Base-by-base conservation (phyloP, 2,113 vertebrate species). In the Brachypteracias leptosomus region DNA sequence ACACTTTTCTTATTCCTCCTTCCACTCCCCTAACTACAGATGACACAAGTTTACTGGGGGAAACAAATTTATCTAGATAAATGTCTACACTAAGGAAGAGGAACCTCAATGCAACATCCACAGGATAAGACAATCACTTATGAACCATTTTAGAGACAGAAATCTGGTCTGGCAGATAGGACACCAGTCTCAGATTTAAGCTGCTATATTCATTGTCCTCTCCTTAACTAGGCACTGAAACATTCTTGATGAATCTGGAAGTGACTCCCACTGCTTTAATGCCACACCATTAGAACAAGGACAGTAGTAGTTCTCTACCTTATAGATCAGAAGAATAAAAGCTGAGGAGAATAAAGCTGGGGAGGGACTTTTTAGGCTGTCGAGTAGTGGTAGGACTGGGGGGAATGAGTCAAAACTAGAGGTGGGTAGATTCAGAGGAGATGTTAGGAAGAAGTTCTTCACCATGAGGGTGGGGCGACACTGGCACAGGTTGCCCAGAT, bases 221-320 rank as follows among this genome's bases (percentile, higher is more conserved):
- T n/a, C 54, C 31, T 68, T 47, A 35, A 63, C 25, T n/a, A 67
- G 42, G 8, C 35, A 52, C 7, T 9, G 9, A 74, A 72, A 82
- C 49, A 49, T 40, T 89, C 15, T 72, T 52, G 8, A 29, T 46
- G 16, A 71, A 52, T 49, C 13, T 63, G 46, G 47, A 55, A n/a
- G 21, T 0, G 0, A 19, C 10, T 71, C 13, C 13, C 13, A 8
- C 29, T 2, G 3, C 67, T 76, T 49, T 47, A 65, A 38, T 26
- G 10, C 10, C 29, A 62, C 35, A 20, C 13, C 38, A 7, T 47
- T 44, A 38, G 16, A 75, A 58, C 1, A 33, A 66, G 26, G n/a
- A 58, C n/a, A 71, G 21, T 8, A 49, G 7, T 4, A 44, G 68
- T 74, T 52, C n/a, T 62, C 16, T 29, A 24, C 22, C 14, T 73